phyloP scores from a whole-genome alignment of 2,888 invertebrate species.

The Melanostoma mellinum region DNA sequence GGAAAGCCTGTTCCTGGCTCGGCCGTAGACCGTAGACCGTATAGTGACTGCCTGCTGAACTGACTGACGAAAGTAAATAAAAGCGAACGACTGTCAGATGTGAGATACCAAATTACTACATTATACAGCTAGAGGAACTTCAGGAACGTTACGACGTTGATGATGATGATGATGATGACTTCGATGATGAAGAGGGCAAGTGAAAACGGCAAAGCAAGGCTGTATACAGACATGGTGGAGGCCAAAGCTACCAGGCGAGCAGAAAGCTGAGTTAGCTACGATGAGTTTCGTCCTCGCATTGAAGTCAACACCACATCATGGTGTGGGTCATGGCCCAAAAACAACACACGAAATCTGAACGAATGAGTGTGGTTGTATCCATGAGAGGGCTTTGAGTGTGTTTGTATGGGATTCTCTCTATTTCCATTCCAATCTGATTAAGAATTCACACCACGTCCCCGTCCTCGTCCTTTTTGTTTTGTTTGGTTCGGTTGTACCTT shows the following conservation, averaged over 20 bases:
- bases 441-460: conserved; percentile 69
- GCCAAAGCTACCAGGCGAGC: conserved; percentile 70
- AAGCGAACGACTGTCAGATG: conserved; percentile 61
- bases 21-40: conserved; percentile 1
- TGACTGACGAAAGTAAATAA: conserved; percentile 67
- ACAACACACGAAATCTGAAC: conserved; percentile 33
- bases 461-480: conserved; percentile 19
- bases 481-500: conserved; percentile 50
- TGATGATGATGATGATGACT: conserved; percentile 21
- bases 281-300: conserved; percentile 43
- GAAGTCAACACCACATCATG: conserved; percentile 53
- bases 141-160: conserved; percentile 15
- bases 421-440: conserved; percentile 67
- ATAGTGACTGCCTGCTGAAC: conserved; percentile 40
- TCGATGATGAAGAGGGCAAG: neutral
- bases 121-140: conserved; percentile 31
- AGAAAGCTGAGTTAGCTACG: conserved; percentile 42
- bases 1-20: conserved; percentile 5
- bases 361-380: conserved; percentile 11
- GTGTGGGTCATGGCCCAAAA: conserved; percentile 70
- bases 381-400: conserved; percentile 6
- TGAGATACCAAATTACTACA: conserved; percentile 52
- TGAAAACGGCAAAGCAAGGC: conserved; percentile 35
- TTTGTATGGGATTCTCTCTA: conserved; percentile 20
- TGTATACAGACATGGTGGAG: conserved; percentile 62